Percentiles rank a stretch among this genome's conserved stretches.
These are phyloP conservation scores for Toxostoma redivivum DNA, from an alignment of 2,113 vertebrate species.

Conservation along the genomic window DNA sequence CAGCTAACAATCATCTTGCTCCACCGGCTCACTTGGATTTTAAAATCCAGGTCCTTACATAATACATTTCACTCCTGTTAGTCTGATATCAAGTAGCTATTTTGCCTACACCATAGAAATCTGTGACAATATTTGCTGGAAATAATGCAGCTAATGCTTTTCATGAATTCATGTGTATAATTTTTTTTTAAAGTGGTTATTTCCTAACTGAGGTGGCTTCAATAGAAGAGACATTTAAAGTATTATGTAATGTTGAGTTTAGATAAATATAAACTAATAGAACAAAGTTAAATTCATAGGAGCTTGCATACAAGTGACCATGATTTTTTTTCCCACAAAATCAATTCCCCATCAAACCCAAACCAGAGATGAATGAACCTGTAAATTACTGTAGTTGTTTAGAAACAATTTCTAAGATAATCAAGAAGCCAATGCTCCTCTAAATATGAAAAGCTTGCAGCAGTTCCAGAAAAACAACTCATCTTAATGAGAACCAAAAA, in stretches of 20 bases:
- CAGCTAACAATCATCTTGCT: not conserved
- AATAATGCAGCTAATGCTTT: not conserved
- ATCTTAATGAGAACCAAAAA: not conserved
- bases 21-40: not conserved
- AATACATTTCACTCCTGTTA: not conserved
- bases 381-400: not conserved
- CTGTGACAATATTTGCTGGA: not conserved
- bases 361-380: not conserved
- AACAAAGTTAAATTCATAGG: not conserved
- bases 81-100: not conserved
- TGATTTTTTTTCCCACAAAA: not conserved
- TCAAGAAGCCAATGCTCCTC: not conserved
- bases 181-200: not conserved
- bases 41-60: not conserved
- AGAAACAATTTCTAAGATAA: not conserved
- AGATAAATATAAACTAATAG: not conserved
- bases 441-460: not conserved
- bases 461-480: not conserved
- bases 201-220: not conserved
- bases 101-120: not conserved
- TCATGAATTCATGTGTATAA: not conserved
- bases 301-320: not conserved
- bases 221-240: not conserved
- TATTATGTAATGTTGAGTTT: not conserved
- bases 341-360: not conserved